A percentile compares a stretch with the other conserved stretches of the same genome.
Conservation (phyloP, 2,888 invertebrate species). For the Drosophila niveifrons region DNA sequence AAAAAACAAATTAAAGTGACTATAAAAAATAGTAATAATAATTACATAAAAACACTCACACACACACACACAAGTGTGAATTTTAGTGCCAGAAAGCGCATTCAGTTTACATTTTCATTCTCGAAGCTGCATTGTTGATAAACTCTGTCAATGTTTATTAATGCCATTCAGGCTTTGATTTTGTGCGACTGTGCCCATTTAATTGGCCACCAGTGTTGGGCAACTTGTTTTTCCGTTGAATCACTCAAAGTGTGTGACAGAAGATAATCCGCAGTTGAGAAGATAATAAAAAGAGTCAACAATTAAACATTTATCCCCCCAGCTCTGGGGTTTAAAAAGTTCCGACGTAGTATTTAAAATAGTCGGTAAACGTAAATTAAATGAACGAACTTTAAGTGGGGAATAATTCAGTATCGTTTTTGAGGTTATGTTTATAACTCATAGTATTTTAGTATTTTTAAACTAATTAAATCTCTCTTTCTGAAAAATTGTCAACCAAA, state of each 20-base stretch:
- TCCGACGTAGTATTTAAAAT: slow-evolving; percentile 14
- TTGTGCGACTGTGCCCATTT: slow-evolving; percentile 4
- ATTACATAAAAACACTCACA: background rate
- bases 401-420: background rate
- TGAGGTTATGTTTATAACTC: background rate
- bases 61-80: background rate
- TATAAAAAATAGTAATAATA: slow-evolving; percentile 7
- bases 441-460: background rate
- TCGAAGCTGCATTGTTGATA: slow-evolving; percentile 10
- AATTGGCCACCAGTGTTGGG: slow-evolving; percentile 30
- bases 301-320: background rate
- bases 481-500: background rate
- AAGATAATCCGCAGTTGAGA: slow-evolving; percentile 2
- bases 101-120: slow-evolving; percentile 5
- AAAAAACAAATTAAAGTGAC: slow-evolving; percentile 12
- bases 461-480: background rate
- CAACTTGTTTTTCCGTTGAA: slow-evolving; percentile 18
- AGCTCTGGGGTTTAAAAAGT: slow-evolving; percentile 5
- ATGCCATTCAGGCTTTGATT: slow-evolving; percentile 6
- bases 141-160: slow-evolving; percentile 15
- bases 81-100: slow-evolving; percentile 3
- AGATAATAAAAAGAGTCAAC: slow-evolving; percentile 5
- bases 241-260: slow-evolving; percentile 13
- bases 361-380: background rate
- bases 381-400: background rate